Conservation (phyloP, 2,888 invertebrate species). For the Hoplodrina blanda region DNA sequence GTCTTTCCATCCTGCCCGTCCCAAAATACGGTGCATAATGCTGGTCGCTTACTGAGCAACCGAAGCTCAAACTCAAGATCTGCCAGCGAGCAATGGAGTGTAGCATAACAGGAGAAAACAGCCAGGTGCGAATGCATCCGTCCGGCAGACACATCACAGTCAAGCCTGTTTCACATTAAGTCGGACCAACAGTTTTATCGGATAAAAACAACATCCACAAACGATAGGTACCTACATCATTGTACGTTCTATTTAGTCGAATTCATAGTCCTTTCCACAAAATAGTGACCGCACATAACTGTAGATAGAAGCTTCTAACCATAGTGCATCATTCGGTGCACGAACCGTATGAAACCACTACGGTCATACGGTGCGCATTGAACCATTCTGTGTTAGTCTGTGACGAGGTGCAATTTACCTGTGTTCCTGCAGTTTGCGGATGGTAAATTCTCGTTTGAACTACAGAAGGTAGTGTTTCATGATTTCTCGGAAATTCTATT, state of each 20-base stretch:
- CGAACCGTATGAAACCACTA: conserved; percentile 9
- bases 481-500: background rate
- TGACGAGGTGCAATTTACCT: conserved; percentile 16
- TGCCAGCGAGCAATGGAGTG: too few relatives aligned
- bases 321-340: conserved; percentile 25
- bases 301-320: background rate
- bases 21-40: too few relatives aligned
- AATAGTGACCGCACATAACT: conserved; percentile 9
- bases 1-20: too few relatives aligned
- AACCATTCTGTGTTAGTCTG: conserved; percentile 30
- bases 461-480: background rate
- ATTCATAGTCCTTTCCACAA: conserved; percentile 11
- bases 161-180: too few relatives aligned
- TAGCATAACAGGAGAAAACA: too few relatives aligned
- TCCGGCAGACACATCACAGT: too few relatives aligned
- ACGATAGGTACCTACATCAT: too few relatives aligned
- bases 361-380: conserved; percentile 11
- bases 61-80: too few relatives aligned
- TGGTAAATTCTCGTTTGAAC: conserved; percentile 6
- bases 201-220: too few relatives aligned
- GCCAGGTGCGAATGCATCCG: too few relatives aligned
- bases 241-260: conserved; percentile 5
- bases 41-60: too few relatives aligned
- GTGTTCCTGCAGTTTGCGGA: conserved; percentile 16
- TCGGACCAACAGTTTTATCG: too few relatives aligned